phyloP scores from a whole-genome alignment of 2,113 vertebrate genomes.

The Axis porcinus region DNA sequence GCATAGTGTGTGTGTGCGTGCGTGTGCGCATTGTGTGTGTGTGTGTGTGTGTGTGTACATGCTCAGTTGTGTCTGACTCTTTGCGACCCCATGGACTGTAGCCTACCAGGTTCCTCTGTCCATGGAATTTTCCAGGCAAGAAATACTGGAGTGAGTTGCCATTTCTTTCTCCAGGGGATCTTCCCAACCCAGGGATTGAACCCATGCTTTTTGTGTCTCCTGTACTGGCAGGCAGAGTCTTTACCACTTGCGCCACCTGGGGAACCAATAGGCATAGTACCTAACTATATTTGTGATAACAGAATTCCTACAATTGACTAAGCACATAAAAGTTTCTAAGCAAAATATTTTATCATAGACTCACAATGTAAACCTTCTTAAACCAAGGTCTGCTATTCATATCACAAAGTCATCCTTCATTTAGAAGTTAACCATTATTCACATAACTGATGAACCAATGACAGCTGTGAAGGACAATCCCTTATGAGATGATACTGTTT shows the following conservation, averaged over 20 bases:
- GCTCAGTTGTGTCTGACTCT: background rate
- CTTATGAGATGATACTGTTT: background rate
- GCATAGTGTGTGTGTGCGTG: background rate
- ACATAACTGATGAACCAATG: background rate
- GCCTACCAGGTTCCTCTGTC: background rate
- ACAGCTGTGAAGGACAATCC: background rate
- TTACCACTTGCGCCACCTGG: background rate
- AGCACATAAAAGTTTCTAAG: constrained; percentile 16
- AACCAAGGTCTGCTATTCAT: background rate
- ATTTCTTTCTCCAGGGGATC: background rate
- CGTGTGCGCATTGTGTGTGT: background rate
- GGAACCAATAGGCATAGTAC: background rate
- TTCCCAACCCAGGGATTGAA: background rate
- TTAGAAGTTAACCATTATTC: constrained; percentile 11
- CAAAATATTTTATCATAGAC: background rate
- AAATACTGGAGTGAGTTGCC: background rate
- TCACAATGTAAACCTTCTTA: background rate
- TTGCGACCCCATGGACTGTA: background rate
- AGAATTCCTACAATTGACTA: background rate
- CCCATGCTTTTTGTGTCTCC: background rate
- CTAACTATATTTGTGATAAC: background rate
- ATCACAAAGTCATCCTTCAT: constrained; percentile 26
- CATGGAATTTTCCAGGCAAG: background rate
- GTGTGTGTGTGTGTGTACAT: background rate
- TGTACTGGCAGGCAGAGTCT: background rate